Conservation (phyloP, 2,113 vertebrate genomes). For the Carassius carassius region DNA sequence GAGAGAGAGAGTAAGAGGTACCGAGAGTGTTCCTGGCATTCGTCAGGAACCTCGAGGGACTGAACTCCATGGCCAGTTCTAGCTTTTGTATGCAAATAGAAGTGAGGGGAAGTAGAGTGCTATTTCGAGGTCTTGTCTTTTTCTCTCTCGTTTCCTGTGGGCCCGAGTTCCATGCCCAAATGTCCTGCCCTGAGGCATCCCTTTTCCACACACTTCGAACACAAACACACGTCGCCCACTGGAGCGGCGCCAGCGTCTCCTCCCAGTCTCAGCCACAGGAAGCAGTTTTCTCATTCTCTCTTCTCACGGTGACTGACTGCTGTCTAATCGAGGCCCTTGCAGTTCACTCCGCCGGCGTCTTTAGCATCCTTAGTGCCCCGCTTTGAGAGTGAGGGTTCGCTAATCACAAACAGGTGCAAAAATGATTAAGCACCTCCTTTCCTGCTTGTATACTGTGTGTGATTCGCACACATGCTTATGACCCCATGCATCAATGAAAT, state of each 20-base stretch:
- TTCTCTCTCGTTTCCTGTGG: slow-evolving; percentile 26
- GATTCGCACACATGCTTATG: not conserved
- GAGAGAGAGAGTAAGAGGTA: slow-evolving; percentile 4
- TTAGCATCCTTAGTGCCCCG: slow-evolving; percentile 48
- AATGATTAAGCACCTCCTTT: slow-evolving; percentile 46
- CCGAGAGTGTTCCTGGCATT: slow-evolving; percentile 23
- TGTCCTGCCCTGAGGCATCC: slow-evolving; percentile 38
- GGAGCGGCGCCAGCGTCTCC: slow-evolving; percentile 11
- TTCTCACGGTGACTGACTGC: slow-evolving; percentile 36
- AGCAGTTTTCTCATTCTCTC: slow-evolving; percentile 27
- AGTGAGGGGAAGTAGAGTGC: slow-evolving; percentile 37
- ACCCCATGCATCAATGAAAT: slow-evolving; percentile 10
- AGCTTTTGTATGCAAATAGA: slow-evolving; percentile 56
- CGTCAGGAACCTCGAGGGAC: slow-evolving; percentile 48
- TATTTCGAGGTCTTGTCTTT: slow-evolving; percentile 52
- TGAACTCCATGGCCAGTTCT: slow-evolving; percentile 40
- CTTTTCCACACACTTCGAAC: slow-evolving; percentile 15
- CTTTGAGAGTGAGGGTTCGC: slow-evolving; percentile 38
- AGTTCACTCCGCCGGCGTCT: slow-evolving; percentile 21
- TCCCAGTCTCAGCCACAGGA: not conserved
- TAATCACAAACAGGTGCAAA: slow-evolving; percentile 56
- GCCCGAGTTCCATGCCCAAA: slow-evolving; percentile 5
- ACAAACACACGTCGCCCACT: slow-evolving; percentile 24
- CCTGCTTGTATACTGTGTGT: slow-evolving; percentile 7
- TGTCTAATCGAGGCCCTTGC: slow-evolving; percentile 35